phyloP scores from a whole-genome alignment of 2,113 vertebrate species.

The Struthidea cinerea region DNA sequence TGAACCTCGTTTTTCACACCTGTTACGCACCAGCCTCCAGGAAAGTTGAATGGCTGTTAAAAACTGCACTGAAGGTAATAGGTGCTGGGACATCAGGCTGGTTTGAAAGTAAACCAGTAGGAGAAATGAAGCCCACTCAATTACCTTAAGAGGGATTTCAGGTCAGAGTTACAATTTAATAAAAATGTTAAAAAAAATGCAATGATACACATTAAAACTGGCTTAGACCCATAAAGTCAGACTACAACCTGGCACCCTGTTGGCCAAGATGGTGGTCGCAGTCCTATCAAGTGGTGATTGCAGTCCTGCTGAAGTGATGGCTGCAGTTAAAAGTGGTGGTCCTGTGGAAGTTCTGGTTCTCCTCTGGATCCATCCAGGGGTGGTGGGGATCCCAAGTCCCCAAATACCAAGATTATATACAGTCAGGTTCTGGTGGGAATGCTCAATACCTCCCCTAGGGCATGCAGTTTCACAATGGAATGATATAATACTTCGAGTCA shows the following conservation, averaged over 20 bases:
- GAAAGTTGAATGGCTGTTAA: neutral
- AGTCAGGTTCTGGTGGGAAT: neutral
- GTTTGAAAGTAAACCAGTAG: neutral
- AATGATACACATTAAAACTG: neutral
- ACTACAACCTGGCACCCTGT: neutral
- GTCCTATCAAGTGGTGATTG: neutral
- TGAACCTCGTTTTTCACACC: too few species aligned
- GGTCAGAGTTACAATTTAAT: neutral
- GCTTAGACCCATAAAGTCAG: neutral
- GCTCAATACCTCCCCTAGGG: neutral
- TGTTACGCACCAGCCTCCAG: neutral
- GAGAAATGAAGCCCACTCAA: neutral
- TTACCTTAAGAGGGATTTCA: neutral
- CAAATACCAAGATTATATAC: neutral
- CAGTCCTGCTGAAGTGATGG: neutral
- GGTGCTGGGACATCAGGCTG: neutral
- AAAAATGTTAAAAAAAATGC: neutral
- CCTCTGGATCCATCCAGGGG: neutral
- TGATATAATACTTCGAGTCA: neutral
- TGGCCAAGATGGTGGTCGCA: rapidly evolving
- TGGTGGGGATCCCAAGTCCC: neutral
- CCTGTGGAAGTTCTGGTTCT: neutral
- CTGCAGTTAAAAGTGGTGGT: neutral
- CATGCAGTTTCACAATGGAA: neutral
- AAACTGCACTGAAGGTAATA: neutral